Evolutionary conservation across 2,888 invertebrate genomes (phyloP).

Genomic region (Ptychoptera contaminata): DNA sequence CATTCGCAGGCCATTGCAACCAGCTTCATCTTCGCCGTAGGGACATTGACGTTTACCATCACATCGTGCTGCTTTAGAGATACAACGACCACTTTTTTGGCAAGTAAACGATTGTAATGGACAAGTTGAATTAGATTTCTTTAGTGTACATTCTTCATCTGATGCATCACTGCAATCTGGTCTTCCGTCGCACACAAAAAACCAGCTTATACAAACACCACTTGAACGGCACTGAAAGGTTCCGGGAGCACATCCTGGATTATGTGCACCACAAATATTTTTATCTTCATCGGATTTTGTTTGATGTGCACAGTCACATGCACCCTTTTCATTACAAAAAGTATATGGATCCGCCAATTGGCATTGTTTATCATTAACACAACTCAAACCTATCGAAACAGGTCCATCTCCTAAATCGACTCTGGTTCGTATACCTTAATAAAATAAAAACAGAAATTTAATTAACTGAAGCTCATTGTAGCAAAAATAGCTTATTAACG

Average conservation of each 20-base stretch:
- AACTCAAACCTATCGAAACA: slow-evolving; percentile 62
- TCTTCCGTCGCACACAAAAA: slow-evolving; percentile 72
- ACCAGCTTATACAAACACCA: slow-evolving; percentile 82
- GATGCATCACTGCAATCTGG: slow-evolving; percentile 75
- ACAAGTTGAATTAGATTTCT: slow-evolving; percentile 35
- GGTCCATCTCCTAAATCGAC: slow-evolving; percentile 29
- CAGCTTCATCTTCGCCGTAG: slow-evolving; percentile 58
- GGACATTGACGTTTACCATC: slow-evolving; percentile 66
- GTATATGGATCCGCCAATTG: slow-evolving; percentile 63
- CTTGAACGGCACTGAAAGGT: slow-evolving; percentile 78
- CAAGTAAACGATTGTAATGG: slow-evolving; percentile 59
- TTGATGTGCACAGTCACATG: slow-evolving; percentile 57
- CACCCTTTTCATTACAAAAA: slow-evolving; percentile 38
- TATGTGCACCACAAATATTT: slow-evolving; percentile 50
- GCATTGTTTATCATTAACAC: slow-evolving; percentile 62
- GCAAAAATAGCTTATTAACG: not conserved
- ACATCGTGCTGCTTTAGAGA: slow-evolving; percentile 65
- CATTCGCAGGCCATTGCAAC: slow-evolving; percentile 42
- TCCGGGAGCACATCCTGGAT: slow-evolving; percentile 64
- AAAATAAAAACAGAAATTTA: not conserved
- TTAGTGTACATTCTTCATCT: slow-evolving; percentile 58
- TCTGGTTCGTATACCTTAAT: slow-evolving; percentile 24
- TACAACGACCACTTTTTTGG: slow-evolving; percentile 48
- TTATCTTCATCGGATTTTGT: slow-evolving; percentile 33
- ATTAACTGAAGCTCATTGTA: not conserved